Evolutionary conservation across 2,797 vertebrate species (phyloP), one percentile per base, ranked within the genome.

Genomic region (Notolepis coatsorum): DNA sequence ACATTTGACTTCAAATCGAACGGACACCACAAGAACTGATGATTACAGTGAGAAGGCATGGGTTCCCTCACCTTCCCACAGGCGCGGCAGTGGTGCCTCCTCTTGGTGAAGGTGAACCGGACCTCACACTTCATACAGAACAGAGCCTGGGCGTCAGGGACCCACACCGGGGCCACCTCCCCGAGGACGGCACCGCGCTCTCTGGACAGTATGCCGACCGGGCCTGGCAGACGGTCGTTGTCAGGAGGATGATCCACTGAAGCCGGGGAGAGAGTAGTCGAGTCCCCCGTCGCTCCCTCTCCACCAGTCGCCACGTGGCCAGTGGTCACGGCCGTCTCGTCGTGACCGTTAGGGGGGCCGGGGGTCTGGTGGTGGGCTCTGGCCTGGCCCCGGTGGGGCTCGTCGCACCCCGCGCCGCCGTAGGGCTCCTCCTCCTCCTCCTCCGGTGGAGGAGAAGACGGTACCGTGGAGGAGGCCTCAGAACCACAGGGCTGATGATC

Each of bases 61-160:
- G 15, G 3, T 12, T n/a, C 59, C 68, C 91, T 92, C 92, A 98
- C 97, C 96, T 97, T 98, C 43, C 97, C 97, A 80, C 97, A 99
- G 13, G 97, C 97, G 72, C 97, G 95, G 88, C 97, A 99, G 81
- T 99, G 97, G 82, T 99, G 97, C 73, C 97, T 95, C 80, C 97
- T 94, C 91, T 96, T 98, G 38, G 96, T 99, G 74, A 99, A 99
- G n/a, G 97, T 99, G 84, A 99, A 99, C 90, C 93, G 96, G 71
- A 94, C 91, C 79, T 96, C 94, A 58, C 97, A 99, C 89, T 97
- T 98, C 96, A 98, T 99, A 91, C 97, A 99, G 73, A 95, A 95
- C 74, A 94, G 95, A 15, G 97, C 97, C 84, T 99, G 95, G 71
- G 96, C 94, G 85, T 99, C 97, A 42, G 97, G 97, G 69, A 99